Evolutionary conservation across 2,113 vertebrate genomes (phyloP).

Genomic region (Natator depressus): DNA sequence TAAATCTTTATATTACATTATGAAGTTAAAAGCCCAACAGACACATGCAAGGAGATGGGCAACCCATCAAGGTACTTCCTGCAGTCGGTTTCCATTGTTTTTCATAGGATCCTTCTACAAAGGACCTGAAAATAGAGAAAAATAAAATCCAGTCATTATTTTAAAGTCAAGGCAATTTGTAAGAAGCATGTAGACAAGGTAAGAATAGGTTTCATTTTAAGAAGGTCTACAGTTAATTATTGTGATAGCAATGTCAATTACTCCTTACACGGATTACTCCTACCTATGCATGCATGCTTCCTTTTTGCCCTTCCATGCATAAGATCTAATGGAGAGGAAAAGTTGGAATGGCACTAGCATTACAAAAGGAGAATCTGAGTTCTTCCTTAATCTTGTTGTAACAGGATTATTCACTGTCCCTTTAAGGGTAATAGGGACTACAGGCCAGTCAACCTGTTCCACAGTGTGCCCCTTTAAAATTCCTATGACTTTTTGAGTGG

Average conservation of each 20-base stretch:
- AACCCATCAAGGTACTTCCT: neutral
- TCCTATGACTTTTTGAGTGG: neutral
- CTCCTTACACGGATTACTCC: neutral
- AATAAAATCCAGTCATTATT: neutral
- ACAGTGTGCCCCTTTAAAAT: neutral
- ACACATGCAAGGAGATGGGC: neutral
- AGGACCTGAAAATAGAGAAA: neutral
- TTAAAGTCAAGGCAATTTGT: rapidly evolving
- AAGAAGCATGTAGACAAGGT: rapidly evolving
- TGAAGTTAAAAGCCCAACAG: neutral
- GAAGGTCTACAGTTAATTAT: neutral
- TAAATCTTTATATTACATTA: neutral
- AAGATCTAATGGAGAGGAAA: neutral
- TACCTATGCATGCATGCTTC: neutral
- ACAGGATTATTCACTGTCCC: neutral
- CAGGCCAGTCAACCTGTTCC: neutral
- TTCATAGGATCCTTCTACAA: neutral
- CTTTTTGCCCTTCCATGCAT: neutral
- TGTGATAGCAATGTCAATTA: neutral
- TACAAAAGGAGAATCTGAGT: neutral
- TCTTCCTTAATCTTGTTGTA: neutral
- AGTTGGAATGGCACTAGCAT: neutral
- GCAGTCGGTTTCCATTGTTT: neutral
- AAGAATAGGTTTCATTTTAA: neutral
- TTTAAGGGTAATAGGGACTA: neutral